Base-by-base conservation (phyloP, 1,140 invertebrate genomes). In the Sycobia sp. region DNA sequence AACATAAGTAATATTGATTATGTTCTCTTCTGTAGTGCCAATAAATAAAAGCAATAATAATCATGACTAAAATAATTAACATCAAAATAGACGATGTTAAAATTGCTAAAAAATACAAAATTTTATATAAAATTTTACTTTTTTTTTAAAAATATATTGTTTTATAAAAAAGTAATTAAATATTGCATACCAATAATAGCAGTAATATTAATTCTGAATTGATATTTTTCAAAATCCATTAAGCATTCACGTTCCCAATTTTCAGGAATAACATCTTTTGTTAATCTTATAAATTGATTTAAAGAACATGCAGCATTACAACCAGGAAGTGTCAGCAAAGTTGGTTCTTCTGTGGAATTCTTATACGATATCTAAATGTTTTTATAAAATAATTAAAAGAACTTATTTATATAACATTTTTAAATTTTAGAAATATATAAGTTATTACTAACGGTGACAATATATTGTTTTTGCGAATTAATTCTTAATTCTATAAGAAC, bases 401-500 rank as follows among this genome's bases (percentile, higher is more conserved):
- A 38, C n/a, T 34, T 14, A 54, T 43, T 56, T 58, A 25, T 25
- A 1, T 22, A 23, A 10, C 3, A 58, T 50, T 18, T 3, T 51
- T n/a, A n/a, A 46, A 23, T 18, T 58, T 8, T n/a, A n/a, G n/a
- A 56, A 34, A 20, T 36, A 49, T 20, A 63, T 23, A 57, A 64
- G 4, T 32, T 32, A 11, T 41, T 51, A 69, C 72, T 59, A 68
- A 84, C 83, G 18, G 80, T 83, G 57, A 84, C 81, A 58, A 79
- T 66, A 67, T 80, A 69, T 27, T 82, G 70, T 14, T 76, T 72
- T 62, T 73, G 68, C 1, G 64, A 63, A 60, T 81, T 77, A 36
- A 69, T 29, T 58, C 80, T 68, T 71, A 95, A 76, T 78, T 95
- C 93, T 27, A 94, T 75, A 23, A 94, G 73, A 27, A 95, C 78